Base-by-base conservation (phyloP, 35 echinoderm and acorn worm genomes). In the Apostichopus japonicus region DNA sequence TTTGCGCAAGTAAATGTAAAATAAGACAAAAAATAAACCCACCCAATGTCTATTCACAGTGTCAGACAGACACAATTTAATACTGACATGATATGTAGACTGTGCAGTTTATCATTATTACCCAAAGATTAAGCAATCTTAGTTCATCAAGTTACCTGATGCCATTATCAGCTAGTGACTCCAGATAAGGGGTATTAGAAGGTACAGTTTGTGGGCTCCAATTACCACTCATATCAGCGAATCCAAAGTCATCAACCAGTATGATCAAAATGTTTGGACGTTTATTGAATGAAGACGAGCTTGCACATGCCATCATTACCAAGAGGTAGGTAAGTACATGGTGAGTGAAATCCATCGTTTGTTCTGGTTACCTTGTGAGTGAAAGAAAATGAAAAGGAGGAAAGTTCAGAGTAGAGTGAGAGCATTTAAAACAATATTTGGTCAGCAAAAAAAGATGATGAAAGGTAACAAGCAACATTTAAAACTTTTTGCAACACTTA, bases 231-330 rank as follows among this genome's bases (percentile, higher is more conserved):
- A 96, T 27, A 90, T 96, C 95, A 21, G 82, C 95, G 24, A 76
- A 94, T 53, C 95, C 95, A 7, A 94, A 83, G 21, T 94, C 92
- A 65, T 94, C 95, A 9, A 84, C 83, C 5, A 92, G 78, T 11
- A 96, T 61, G 22, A 96, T 80, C 8, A 96, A 55, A 55, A 96
- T 92, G 62, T 96, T 96, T 15, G 95, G 95, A 80, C 78, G 87
- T 14, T 17, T 17, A 13, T 25, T 44, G 33, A 44, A 21, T 71
- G 88, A 72, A 65, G 88, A 16, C 53, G 78, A 17, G 51, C 78
- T 53, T 24, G 63, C 11, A 67, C 6, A 67, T 67, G 63, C 6
- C 63, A 67, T 19, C 11, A 67, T 15, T 19, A 67, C 4, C 63
- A 67, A 67, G 63, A 67, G 19, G 19, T 67, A 67, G 63, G 19